Evolutionary conservation across 2,797 vertebrate species (phyloP).

Genomic region (Brachyalestes nurse): DNA sequence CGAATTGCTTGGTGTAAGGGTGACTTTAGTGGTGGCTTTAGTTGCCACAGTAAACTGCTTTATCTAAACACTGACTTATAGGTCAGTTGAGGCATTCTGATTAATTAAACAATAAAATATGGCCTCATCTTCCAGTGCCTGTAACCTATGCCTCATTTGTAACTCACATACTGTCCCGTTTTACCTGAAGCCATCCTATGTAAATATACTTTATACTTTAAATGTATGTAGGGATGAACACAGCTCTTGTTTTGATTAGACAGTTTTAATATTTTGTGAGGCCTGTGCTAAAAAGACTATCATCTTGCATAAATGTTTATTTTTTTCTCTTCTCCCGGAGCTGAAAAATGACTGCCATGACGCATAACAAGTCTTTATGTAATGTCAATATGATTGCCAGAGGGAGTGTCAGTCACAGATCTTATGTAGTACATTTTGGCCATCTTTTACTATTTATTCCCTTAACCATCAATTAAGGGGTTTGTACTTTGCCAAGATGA

Average conservation of each 20-base stretch:
- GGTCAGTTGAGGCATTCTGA: too few relatives aligned
- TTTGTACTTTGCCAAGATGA: slow-evolving; percentile 3
- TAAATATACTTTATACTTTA: not conserved
- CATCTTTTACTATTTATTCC: not conserved
- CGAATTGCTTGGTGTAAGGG: not conserved
- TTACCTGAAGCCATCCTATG: not conserved
- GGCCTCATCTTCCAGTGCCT: not conserved
- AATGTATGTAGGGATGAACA: too few relatives aligned
- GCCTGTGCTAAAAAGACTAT: not conserved
- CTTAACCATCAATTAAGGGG: not conserved
- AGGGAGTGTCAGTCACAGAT: not conserved
- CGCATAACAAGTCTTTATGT: not conserved
- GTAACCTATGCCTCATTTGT: not conserved
- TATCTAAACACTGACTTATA: not conserved
- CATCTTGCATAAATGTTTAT: too few relatives aligned
- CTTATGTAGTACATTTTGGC: not conserved
- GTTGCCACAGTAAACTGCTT: not conserved
- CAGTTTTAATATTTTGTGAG: not conserved
- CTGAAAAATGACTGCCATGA: slow-evolving; percentile 18
- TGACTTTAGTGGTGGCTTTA: not conserved
- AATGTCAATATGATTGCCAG: not conserved
- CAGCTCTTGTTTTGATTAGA: not conserved
- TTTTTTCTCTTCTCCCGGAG: not conserved
- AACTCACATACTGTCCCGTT: not conserved
- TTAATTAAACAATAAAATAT: not conserved